A percentile compares a stretch with the other conserved stretches of the same genome.
phyloP scores from a whole-genome alignment of 1,140 invertebrate genomes.

The Metopolophium dirhodum region DNA sequence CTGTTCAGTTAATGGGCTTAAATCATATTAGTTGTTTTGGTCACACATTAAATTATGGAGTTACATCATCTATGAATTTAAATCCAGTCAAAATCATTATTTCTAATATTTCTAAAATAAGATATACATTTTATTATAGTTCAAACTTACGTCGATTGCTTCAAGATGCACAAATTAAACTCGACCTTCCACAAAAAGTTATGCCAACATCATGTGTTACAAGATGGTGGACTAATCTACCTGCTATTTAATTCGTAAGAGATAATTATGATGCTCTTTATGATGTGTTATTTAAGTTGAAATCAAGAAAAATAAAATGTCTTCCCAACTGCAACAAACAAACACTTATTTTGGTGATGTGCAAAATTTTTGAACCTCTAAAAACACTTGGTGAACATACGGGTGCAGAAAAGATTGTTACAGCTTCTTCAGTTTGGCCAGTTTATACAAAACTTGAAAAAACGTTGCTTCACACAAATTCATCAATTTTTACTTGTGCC shows the following conservation, averaged over 20 bases:
- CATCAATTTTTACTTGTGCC: too few species aligned
- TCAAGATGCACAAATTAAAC: neutral
- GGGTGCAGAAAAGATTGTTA: neutral
- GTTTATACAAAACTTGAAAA: neutral
- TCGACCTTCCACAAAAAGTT: neutral
- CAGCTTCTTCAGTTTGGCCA: neutral
- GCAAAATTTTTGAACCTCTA: neutral
- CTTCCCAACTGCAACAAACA: neutral
- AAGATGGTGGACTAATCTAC: neutral
- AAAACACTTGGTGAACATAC: neutral
- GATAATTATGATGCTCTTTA: neutral
- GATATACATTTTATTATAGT: neutral
- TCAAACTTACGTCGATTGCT: neutral
- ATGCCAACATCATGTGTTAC: neutral
- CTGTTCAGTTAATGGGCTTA: neutral
- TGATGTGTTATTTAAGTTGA: conserved; percentile 10
- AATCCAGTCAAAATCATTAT: neutral
- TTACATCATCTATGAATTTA: neutral
- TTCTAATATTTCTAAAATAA: neutral
- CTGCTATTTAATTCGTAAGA: neutral
- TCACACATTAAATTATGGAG: conserved; percentile 4
- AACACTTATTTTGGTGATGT: neutral
- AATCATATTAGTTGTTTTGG: conserved; percentile 25
- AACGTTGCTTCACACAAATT: too few species aligned
- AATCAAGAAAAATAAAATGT: neutral